These are phyloP conservation scores for Caenorhabditis sp. DNA, from an alignment of 2,888 invertebrate genomes.

Conservation along the genomic window DNA sequence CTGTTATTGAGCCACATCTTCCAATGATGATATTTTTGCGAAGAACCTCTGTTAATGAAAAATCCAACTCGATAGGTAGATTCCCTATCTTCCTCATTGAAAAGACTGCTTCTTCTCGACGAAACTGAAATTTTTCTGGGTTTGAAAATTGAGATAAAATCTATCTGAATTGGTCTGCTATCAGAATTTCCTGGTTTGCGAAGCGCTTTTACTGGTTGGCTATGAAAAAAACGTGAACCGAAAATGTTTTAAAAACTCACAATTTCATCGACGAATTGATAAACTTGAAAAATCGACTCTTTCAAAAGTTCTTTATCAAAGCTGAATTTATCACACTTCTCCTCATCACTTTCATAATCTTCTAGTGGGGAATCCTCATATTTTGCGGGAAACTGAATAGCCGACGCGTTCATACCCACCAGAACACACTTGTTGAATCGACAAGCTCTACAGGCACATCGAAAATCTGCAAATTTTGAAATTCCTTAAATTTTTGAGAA, in stretches of 20 bases:
- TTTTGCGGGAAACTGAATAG: constrained; percentile 37
- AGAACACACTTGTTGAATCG: constrained; percentile 54
- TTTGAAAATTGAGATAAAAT: too few species aligned
- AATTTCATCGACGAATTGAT: constrained; percentile 35
- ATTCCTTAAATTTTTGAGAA: background rate
- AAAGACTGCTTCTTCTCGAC: constrained; percentile 29
- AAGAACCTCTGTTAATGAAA: constrained; percentile 20
- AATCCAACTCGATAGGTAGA: constrained; percentile 26
- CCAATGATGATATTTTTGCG: background rate
- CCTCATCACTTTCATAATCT: constrained; percentile 25
- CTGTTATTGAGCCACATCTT: background rate
- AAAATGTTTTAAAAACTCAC: too few species aligned
- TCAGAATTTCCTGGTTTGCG: too few species aligned
- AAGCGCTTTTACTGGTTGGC: too few species aligned
- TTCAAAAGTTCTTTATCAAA: constrained; percentile 11
- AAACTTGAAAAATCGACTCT: constrained; percentile 22
- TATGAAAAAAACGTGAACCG: too few species aligned
- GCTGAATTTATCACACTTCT: background rate
- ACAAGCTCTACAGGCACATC: constrained; percentile 58
- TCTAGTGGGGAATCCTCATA: constrained; percentile 3
- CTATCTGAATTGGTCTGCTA: too few species aligned
- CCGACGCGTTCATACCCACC: constrained; percentile 53
- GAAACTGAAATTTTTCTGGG: constrained; percentile 27
- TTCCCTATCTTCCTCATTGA: constrained; percentile 13
- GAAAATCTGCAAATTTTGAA: constrained; percentile 48